These are phyloP conservation scores for Ferrisia virgata DNA, from an alignment of 2,888 invertebrate species.

Conservation along the genomic window DNA sequence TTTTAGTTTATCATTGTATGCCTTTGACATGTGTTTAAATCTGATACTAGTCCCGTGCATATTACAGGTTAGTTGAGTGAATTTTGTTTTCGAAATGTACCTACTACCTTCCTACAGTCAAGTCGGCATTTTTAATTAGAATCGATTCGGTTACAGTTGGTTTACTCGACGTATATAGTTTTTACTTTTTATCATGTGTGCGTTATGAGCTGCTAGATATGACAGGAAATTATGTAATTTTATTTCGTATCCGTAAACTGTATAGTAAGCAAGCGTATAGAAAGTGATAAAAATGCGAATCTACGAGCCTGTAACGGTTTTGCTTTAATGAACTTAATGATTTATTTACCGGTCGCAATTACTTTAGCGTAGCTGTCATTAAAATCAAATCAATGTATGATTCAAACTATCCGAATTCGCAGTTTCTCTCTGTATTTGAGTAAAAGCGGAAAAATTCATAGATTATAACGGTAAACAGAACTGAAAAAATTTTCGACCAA, in stretches of 20 bases:
- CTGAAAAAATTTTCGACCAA: neutral
- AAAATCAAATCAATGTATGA: neutral
- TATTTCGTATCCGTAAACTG: neutral
- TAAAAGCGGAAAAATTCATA: neutral
- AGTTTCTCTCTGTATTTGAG: neutral
- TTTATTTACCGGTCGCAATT: neutral
- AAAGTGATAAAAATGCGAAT: conserved; percentile 12
- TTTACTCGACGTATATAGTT: neutral
- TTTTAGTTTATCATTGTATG: neutral
- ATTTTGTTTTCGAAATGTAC: neutral
- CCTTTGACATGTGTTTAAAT: neutral
- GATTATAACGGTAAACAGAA: neutral
- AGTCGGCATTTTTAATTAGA: neutral
- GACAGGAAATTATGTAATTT: conserved; percentile 25
- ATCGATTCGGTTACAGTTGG: neutral
- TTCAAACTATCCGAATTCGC: neutral
- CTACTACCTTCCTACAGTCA: neutral
- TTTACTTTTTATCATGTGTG: neutral
- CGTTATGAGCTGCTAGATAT: conserved; percentile 6
- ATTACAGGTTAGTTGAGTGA: neutral
- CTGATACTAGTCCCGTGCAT: neutral
- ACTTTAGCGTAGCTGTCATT: neutral
- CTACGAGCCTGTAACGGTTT: conserved; percentile 12
- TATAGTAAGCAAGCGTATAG: neutral
- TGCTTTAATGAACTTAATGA: conserved; percentile 10